These are phyloP conservation scores for Myrmecophaga tridactyla DNA, from an alignment of 2,113 vertebrate genomes.

Conservation along the genomic window DNA sequence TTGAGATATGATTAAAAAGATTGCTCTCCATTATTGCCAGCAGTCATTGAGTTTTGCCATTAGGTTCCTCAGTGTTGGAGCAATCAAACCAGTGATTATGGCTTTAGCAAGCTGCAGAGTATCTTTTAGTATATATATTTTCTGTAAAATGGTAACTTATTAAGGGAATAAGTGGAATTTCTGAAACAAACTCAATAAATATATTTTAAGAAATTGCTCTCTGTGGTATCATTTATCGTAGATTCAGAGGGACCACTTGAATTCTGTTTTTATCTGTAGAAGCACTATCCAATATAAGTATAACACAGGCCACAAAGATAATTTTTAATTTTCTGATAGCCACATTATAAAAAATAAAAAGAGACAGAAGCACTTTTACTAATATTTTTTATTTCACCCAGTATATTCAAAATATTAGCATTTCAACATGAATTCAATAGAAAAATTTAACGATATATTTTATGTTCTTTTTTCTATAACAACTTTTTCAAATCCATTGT, in stretches of 20 bases:
- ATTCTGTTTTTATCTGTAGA: neutral
- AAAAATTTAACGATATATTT: neutral
- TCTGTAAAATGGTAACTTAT: conserved; percentile 51
- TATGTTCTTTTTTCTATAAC: neutral
- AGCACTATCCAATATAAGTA: neutral
- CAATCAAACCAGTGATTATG: conserved; percentile 75
- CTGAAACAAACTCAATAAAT: conserved; percentile 69
- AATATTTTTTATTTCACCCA: neutral
- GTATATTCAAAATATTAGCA: neutral
- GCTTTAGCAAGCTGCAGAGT: conserved; percentile 72
- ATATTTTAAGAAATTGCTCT: conserved; percentile 63
- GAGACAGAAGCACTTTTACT: neutral
- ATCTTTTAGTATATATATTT: conserved; percentile 45
- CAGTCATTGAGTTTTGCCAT: conserved; percentile 81
- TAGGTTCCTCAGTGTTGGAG: conserved; percentile 72
- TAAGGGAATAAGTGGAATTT: conserved; percentile 56
- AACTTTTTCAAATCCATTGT: neutral
- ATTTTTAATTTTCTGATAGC: neutral
- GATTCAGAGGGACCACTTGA: neutral
- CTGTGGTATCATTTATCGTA: conserved; percentile 46
- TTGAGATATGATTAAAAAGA: conserved; percentile 84
- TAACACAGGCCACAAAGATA: neutral
- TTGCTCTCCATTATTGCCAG: conserved; percentile 73
- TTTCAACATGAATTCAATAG: neutral
- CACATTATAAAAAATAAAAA: neutral